These are phyloP conservation scores for Bufo gargarizans DNA, from an alignment of 2,113 vertebrate species.

Conservation along the genomic window DNA sequence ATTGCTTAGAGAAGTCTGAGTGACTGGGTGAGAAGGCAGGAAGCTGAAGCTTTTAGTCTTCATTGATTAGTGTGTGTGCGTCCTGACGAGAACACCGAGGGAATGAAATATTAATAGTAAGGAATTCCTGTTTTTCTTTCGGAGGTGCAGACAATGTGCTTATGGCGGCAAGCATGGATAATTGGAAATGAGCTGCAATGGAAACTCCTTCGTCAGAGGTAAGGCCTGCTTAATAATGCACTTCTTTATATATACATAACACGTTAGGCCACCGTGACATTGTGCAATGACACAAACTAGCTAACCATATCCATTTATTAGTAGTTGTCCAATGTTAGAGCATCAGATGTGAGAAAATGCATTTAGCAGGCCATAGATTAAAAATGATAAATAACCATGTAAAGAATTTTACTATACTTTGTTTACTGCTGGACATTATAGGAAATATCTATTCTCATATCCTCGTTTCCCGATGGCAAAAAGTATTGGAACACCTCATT, in stretches of 20 bases:
- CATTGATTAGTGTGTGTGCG: conserved; percentile 45
- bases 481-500: too few relatives aligned
- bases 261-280: neutral
- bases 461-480: too few relatives aligned
- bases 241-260: neutral
- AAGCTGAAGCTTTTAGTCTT: conserved; percentile 49
- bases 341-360: neutral
- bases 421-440: too few relatives aligned
- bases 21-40: conserved; percentile 11
- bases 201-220: conserved; percentile 74
- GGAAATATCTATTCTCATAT: too few relatives aligned
- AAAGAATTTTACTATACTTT: too few relatives aligned
- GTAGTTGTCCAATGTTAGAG: too few relatives aligned
- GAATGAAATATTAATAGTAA: conserved; percentile 55
- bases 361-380: too few relatives aligned
- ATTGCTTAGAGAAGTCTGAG: neutral
- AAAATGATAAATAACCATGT: too few relatives aligned
- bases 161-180: conserved; percentile 69
- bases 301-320: neutral
- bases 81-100: neutral
- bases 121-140: conserved; percentile 63
- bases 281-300: neutral
- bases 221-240: conserved; percentile 61
- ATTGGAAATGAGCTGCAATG: conserved; percentile 73
- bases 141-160: conserved; percentile 70